Evolutionary conservation across 37 sponge, comb jelly and placozoan species (phyloP), one percentile per base, ranked within the genome.

Genomic region (Chondrosia reniformis): DNA sequence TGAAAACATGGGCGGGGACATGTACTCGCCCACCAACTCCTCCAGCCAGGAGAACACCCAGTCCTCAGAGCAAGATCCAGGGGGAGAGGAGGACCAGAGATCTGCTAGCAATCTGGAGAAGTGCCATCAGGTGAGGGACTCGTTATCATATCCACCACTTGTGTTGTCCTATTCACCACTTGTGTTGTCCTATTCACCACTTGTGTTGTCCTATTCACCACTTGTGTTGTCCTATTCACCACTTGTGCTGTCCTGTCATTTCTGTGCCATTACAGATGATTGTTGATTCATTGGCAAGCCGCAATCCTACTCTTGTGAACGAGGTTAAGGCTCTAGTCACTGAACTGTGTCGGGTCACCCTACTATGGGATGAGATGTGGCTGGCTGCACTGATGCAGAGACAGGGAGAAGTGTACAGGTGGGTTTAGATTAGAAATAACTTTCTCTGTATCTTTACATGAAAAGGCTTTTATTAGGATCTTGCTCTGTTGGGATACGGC

Each of bases 331-430:
- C 84, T 40, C 83, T 95, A 43, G 91, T 95, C 31, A 54, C 80
- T 7, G 96, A 95, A 67, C 83, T 95, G 45, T 86, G 87, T 59
- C 80, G 96, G 3, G 86, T 95, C 71, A 88, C 93, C 5, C 83
- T 95, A 24, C 88, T 95, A 22, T 95, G 96, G 96, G 96, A 95
- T 28, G 96, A 95, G 83, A 85, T 93, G 85, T 95, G 96, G 96
- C 64, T 95, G 49, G 94, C 92, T 3, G 87, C 95, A 30, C 87
- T 95, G 45, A 87, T 86, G 84, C 93, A 90, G 84, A 52, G 94
- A 33, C 94, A 93, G 67, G 87, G 86, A 62, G 94, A 93, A 32
- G 91, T 89, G 32, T 91, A 88, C 52, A 80, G 94, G 91, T 87
- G 38, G 80, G 76, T 32, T 21, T 7, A 21, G 45, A 38, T 2